Percentiles rank a stretch among this genome's conserved stretches.
Evolutionary conservation across 1,140 invertebrate species (phyloP).

Genomic region (Drosophila busckii): DNA sequence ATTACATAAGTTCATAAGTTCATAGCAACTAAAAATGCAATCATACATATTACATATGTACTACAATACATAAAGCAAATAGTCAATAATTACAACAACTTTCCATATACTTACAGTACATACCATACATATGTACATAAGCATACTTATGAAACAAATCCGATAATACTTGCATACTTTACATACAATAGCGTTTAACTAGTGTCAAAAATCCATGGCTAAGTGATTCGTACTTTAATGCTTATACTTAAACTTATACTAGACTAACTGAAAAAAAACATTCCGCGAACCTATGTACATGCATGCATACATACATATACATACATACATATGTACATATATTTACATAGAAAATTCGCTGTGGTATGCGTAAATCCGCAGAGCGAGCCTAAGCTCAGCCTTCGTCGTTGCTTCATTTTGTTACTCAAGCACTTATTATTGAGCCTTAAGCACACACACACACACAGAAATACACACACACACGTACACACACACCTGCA

Average conservation of each 20-base stretch:
- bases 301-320: slow-evolving; percentile 11
- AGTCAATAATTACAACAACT: slow-evolving; percentile 1
- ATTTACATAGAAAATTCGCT: slow-evolving; percentile 32
- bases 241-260: background rate
- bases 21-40: too few relatives aligned
- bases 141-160: slow-evolving; percentile 1
- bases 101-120: background rate
- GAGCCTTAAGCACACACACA: slow-evolving; percentile 19
- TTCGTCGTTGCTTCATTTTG: too few relatives aligned
- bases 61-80: background rate
- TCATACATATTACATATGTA: too few relatives aligned
- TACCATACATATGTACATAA: slow-evolving; percentile 1
- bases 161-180: too few relatives aligned
- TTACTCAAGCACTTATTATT: too few relatives aligned
- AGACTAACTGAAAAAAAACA: slow-evolving; percentile 2
- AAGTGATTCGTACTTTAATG: slow-evolving; percentile 1
- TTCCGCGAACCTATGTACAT: slow-evolving; percentile 2
- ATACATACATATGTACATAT: slow-evolving; percentile 6
- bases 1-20: too few relatives aligned
- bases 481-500: background rate
- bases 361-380: too few relatives aligned
- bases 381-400: too few relatives aligned
- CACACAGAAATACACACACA: background rate
- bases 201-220: slow-evolving; percentile 4
- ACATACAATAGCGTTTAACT: background rate